phyloP scores from a whole-genome alignment of 2,113 vertebrate species.

The Alosa alosa region DNA sequence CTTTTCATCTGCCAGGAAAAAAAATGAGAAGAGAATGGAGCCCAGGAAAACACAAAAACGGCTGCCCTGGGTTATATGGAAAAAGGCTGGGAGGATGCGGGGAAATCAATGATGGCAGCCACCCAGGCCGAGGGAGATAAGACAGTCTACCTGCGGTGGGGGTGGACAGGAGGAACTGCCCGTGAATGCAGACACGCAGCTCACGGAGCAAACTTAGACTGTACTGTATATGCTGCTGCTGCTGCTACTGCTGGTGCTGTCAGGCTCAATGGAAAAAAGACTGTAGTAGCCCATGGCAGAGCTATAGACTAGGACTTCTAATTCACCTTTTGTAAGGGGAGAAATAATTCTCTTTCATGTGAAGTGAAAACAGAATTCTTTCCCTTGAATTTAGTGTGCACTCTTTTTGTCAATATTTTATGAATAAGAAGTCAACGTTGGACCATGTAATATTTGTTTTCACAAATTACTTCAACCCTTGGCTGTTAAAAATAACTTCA shows the following conservation, averaged over 20 bases:
- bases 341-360: neutral
- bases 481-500: neutral
- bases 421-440: neutral
- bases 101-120: slow-evolving; percentile 52
- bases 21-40: neutral
- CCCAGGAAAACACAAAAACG: neutral
- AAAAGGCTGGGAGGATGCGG: slow-evolving; percentile 41
- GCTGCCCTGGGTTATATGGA: neutral
- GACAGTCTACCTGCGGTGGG: neutral
- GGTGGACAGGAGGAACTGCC: neutral
- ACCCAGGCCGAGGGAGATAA: slow-evolving; percentile 35
- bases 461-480: neutral
- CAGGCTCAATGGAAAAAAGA: neutral
- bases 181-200: neutral
- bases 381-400: neutral
- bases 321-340: neutral
- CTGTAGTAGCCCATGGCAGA: neutral
- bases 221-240: neutral
- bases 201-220: neutral
- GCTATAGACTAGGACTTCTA: neutral
- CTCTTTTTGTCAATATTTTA: neutral
- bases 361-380: neutral
- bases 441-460: neutral
- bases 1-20: neutral
- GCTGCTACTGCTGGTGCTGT: neutral